These are phyloP conservation scores for Macroramphosus scolopax DNA, from an alignment of 2,797 vertebrate genomes.

Conservation along the genomic window DNA sequence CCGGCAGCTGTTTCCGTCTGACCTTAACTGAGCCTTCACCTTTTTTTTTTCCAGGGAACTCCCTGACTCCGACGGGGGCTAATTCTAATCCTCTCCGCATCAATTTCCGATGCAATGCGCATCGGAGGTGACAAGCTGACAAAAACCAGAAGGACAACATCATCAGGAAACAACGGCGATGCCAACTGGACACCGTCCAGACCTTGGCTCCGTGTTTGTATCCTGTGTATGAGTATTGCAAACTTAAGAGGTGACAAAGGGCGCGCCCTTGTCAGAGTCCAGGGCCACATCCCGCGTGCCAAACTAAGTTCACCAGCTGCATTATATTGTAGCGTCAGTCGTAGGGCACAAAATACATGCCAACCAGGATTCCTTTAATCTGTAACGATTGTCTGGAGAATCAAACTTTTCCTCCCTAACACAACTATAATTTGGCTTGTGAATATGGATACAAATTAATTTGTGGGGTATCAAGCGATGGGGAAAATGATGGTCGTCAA, in stretches of 20 bases:
- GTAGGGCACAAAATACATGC: neutral
- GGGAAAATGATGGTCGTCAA: slow-evolving; percentile 1
- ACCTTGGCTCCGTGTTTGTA: slow-evolving; percentile 7
- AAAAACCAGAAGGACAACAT: slow-evolving; percentile 32
- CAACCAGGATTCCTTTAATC: neutral
- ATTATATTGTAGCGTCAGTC: too few species aligned
- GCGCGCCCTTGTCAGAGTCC: neutral
- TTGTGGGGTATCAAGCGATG: too few species aligned
- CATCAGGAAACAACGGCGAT: slow-evolving; percentile 26
- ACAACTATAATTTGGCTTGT: neutral
- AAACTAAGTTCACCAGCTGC: slow-evolving; percentile 2
- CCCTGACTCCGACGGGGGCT: too few species aligned
- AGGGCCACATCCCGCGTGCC: slow-evolving; percentile 4
- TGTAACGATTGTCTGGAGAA: neutral
- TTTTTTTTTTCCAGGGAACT: too few species aligned
- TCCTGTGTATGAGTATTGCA: slow-evolving; percentile 20
- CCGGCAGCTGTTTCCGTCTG: too few species aligned
- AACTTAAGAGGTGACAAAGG: slow-evolving; percentile 15
- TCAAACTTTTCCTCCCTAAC: neutral
- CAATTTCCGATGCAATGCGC: neutral
- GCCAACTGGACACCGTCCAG: slow-evolving; percentile 23
- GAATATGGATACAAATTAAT: too few species aligned
- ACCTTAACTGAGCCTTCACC: too few species aligned
- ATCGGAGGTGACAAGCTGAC: slow-evolving; percentile 35
- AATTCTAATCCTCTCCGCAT: slow-evolving; percentile 5